Conservation (phyloP, 2,888 invertebrate genomes). For the Euzophera pinguis region DNA sequence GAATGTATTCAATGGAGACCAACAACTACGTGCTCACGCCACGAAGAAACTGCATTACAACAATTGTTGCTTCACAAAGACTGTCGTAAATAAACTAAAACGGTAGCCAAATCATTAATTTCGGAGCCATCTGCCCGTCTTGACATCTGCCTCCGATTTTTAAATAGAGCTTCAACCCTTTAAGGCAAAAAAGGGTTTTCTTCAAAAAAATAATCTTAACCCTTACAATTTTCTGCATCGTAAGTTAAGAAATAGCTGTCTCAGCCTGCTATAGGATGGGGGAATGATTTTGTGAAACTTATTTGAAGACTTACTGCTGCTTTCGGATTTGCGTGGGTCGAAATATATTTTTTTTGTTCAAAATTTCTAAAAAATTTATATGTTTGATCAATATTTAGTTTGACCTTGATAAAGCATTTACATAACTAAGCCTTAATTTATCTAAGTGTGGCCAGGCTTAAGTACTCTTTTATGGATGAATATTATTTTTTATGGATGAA, state of each 20-base stretch:
- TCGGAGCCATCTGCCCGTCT: conserved; percentile 48
- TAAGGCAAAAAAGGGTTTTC: conserved; percentile 35
- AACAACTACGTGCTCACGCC: conserved; percentile 24
- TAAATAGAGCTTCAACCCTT: conserved; percentile 26
- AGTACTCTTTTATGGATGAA: too few species aligned
- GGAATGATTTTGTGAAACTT: background rate
- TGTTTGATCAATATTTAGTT: too few species aligned
- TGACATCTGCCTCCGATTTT: conserved; percentile 58
- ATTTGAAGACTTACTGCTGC: background rate
- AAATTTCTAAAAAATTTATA: too few species aligned
- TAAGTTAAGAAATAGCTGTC: conserved; percentile 20
- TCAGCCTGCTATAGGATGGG: conserved; percentile 12
- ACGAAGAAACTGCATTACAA: conserved; percentile 21
- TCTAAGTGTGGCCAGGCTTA: too few species aligned
- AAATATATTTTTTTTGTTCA: too few species aligned
- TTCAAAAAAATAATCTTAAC: conserved; percentile 26
- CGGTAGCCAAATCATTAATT: conserved; percentile 61
- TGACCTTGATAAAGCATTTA: too few species aligned
- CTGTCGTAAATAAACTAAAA: conserved; percentile 18
- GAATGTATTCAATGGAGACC: background rate
- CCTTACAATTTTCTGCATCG: conserved; percentile 33
- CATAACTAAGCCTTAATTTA: too few species aligned
- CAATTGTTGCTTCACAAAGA: conserved; percentile 13
- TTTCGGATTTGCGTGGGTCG: too few species aligned
- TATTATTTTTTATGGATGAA: too few species aligned